Conservation (phyloP, 1,140 invertebrate genomes). For the Mamestra configurata region DNA sequence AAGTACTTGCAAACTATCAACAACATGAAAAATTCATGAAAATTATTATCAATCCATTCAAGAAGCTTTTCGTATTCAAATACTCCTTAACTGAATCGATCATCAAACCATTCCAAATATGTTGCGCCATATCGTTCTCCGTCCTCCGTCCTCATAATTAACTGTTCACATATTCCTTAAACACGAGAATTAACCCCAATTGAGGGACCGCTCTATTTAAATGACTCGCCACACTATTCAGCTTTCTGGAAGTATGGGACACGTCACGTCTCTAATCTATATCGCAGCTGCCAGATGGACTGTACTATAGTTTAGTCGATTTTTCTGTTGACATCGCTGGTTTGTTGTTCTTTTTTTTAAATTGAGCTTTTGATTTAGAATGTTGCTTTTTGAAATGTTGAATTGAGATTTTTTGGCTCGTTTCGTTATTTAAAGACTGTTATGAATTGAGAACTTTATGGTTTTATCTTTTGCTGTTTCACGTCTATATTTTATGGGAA, state of each 20-base stretch:
- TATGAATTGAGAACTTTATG: background rate
- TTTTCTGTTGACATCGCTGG: slow-evolving; percentile 23
- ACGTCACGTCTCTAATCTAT: slow-evolving; percentile 81
- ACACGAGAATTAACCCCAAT: slow-evolving; percentile 87
- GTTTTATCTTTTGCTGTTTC: background rate
- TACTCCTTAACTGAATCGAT: slow-evolving; percentile 39
- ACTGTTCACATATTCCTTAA: slow-evolving; percentile 85
- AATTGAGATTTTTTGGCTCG: too few species aligned
- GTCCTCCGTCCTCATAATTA: slow-evolving; percentile 75
- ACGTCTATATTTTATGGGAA: background rate
- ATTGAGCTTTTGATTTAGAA: background rate
- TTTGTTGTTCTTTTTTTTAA: background rate
- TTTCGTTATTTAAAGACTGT: background rate
- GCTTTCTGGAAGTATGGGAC: slow-evolving; percentile 85
- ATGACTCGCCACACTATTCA: slow-evolving; percentile 83
- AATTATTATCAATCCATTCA: too few species aligned
- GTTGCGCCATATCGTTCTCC: slow-evolving; percentile 51
- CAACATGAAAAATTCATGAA: too few species aligned
- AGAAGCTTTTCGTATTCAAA: background rate
- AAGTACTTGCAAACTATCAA: too few species aligned
- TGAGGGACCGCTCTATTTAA: slow-evolving; percentile 87
- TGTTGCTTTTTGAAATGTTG: too few species aligned
- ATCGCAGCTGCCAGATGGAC: slow-evolving; percentile 54
- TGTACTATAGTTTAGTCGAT: slow-evolving; percentile 30
- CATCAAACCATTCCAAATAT: slow-evolving; percentile 50